phyloP scores from a whole-genome alignment of 2,888 invertebrate species.

The Drosophila buzzatii region DNA sequence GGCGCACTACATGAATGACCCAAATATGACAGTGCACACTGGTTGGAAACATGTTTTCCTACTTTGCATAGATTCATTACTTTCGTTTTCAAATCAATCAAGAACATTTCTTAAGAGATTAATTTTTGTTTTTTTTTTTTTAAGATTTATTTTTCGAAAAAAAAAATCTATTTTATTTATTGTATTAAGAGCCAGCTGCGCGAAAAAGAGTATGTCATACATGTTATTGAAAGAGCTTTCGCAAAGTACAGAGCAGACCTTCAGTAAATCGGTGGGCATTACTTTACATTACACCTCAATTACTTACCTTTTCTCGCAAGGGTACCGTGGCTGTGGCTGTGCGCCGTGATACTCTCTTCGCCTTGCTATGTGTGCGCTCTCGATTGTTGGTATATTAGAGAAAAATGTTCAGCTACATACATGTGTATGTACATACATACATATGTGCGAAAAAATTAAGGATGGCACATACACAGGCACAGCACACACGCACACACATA shows the following conservation, averaged over 20 bases:
- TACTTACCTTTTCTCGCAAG: constrained; percentile 70
- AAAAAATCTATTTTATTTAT: not conserved
- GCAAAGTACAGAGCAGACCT: constrained; percentile 48
- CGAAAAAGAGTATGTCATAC: constrained; percentile 14
- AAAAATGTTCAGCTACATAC: constrained; percentile 70
- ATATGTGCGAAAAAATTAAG: constrained; percentile 78
- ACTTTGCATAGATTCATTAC: constrained; percentile 2
- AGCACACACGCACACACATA: constrained; percentile 59
- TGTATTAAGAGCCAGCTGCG: constrained; percentile 42
- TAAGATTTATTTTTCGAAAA: not conserved
- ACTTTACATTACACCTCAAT: constrained; percentile 70
- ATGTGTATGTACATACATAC: constrained; percentile 42
- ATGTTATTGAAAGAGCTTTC: constrained; percentile 40
- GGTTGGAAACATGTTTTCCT: constrained; percentile 45
- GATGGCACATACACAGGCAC: constrained; percentile 71
- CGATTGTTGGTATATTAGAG: constrained; percentile 79
- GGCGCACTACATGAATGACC: constrained; percentile 60
- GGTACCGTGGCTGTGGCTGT: constrained; percentile 56
- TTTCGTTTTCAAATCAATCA: not conserved
- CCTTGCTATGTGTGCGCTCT: constrained; percentile 50
- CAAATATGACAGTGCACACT: constrained; percentile 62
- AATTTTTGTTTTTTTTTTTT: not conserved
- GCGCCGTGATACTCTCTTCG: constrained; percentile 49
- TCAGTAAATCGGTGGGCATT: constrained; percentile 57
- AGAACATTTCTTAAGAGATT: not conserved